Conservation (phyloP, 2,113 vertebrate species). For the Smithornis capensis region DNA sequence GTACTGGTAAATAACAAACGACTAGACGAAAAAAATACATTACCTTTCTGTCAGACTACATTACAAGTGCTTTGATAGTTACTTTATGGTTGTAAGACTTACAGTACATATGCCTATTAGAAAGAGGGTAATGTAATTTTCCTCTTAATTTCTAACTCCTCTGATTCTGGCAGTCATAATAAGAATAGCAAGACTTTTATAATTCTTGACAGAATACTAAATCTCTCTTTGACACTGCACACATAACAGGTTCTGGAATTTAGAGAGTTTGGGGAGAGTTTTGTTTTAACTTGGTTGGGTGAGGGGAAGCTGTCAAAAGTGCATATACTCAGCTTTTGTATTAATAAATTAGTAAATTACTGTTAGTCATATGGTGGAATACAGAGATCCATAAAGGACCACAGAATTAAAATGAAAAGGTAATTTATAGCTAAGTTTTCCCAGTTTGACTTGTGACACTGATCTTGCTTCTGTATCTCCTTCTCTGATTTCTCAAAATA, state of each 20-base stretch:
- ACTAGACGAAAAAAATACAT: not conserved
- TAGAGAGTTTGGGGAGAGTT: not conserved
- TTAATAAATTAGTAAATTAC: not conserved
- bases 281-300: not conserved
- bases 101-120: not conserved
- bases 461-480: not conserved
- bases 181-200: not conserved
- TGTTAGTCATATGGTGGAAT: not conserved
- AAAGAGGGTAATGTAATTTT: not conserved
- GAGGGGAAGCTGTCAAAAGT: not conserved
- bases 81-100: not conserved
- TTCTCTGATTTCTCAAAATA: not conserved
- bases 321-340: not conserved
- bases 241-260: not conserved
- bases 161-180: not conserved
- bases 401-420: not conserved
- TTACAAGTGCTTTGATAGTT: not conserved
- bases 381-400: not conserved
- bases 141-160: not conserved
- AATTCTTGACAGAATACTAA: not conserved
- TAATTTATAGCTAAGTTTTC: not conserved
- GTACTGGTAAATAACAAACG: not conserved
- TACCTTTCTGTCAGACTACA: conserved; percentile 5
- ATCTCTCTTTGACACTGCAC: not conserved
- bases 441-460: not conserved